Base-by-base conservation (phyloP, 2,797 vertebrate species). In the Champsocephalus gunnari region DNA sequence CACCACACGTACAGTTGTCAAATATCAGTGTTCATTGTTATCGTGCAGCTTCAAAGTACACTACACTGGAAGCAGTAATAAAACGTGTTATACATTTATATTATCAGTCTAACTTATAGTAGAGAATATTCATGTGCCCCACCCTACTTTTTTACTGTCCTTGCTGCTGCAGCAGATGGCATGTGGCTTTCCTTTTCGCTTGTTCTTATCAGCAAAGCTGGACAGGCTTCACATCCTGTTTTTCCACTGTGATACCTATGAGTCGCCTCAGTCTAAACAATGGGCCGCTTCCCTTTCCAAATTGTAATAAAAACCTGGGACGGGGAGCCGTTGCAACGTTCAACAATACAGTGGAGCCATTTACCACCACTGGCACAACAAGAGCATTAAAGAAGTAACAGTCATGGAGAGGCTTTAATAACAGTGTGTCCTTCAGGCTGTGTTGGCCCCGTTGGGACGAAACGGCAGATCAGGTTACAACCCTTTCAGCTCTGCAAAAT, bases 161-260 rank as follows among this genome's bases (percentile, higher is more conserved):
- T 55, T 49, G 12, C 11, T 73, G 57, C 50, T 47, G 71, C 73
- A 74, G 57, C 49, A 76, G 77, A 84, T 80, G 75, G 58, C 48
- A 82, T 83, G 75, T 66, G 43, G 16, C 71, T 73, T 86, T 81
- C 67, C 79, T 63, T 41, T 68, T 45, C 54, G n/a, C 63, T 53
- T 71, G 54, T 43, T 51, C 73, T 71, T 56, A 80, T 89, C 64
- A 50, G 72, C 55, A 32, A 0, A 5, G n/a, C 66, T 48, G 73
- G 32, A 66, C 19, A 71, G 74, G 73, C 64, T 85, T 51, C 55
- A 51, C 62, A 83, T 92, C 89, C 92, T 92, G 92, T 91, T 92
- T 77, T 88, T 80, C 69, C 77, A 78, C 41, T 63, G 28, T 56
- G 69, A 90, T 77, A 88, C 68, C 80, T 86, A 76, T 59, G 21